phyloP scores from a whole-genome alignment of 2,797 vertebrate species.

The Threskiornis aethiopicus region DNA sequence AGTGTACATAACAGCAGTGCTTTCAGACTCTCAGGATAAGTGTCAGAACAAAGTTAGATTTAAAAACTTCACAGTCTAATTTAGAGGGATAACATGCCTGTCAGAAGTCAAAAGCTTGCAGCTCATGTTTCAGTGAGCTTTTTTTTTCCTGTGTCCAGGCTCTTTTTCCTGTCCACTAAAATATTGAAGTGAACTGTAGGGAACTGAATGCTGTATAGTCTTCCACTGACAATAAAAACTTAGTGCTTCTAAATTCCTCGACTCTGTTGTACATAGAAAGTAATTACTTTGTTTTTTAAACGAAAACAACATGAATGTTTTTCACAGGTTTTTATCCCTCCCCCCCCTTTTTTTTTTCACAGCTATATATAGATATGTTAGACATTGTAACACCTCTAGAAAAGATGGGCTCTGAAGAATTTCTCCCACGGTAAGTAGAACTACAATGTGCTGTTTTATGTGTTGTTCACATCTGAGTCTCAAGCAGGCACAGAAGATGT shows the following conservation, averaged over 20 bases:
- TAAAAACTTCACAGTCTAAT: background rate
- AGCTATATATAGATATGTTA: conserved; percentile 93
- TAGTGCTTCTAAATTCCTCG: background rate
- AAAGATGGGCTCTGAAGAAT: conserved; percentile 84
- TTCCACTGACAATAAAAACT: background rate
- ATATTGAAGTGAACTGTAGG: background rate
- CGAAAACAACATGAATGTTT: background rate
- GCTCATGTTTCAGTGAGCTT: background rate
- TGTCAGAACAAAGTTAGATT: background rate
- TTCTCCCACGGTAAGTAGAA: conserved; percentile 83
- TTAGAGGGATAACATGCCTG: background rate
- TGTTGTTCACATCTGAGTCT: background rate
- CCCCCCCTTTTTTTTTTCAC: background rate
- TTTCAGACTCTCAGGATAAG: background rate
- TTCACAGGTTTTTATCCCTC: background rate
- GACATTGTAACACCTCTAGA: conserved; percentile 86
- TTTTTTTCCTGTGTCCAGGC: background rate
- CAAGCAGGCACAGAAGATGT: background rate
- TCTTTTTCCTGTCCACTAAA: background rate
- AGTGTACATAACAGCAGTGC: background rate
- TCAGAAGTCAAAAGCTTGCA: background rate
- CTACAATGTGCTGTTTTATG: background rate
- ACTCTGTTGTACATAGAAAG: background rate
- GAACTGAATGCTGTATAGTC: background rate
- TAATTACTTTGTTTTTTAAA: background rate